Percentiles rank a stretch among this genome's conserved stretches.
phyloP scores from a whole-genome alignment of 2,797 vertebrate species.

The Jordanella pulchra region DNA sequence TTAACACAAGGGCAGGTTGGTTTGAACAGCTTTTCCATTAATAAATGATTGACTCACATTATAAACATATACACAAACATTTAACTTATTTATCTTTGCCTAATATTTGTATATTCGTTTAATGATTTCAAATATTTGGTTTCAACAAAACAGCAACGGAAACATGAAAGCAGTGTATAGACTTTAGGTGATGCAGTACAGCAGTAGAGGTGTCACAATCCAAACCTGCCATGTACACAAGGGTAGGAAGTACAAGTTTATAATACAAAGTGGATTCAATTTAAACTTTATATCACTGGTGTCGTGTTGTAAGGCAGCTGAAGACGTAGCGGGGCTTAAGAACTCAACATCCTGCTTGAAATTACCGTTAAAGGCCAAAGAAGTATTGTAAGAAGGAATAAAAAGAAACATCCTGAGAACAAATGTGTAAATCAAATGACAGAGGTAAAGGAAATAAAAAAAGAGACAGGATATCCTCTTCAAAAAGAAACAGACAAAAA shows the following conservation, averaged over 20 bases:
- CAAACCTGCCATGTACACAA: background rate
- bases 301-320: background rate
- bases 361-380: constrained; percentile 21
- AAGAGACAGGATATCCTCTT: constrained; percentile 47
- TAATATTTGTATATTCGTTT: background rate
- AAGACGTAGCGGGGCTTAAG: constrained; percentile 23
- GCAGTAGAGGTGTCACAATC: background rate
- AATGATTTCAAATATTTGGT: background rate
- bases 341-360: constrained; percentile 55
- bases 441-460: constrained; percentile 35
- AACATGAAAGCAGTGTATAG: background rate
- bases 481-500: constrained; percentile 7
- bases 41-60: background rate
- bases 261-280: background rate
- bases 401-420: constrained; percentile 12
- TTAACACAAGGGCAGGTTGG: background rate
- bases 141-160: background rate
- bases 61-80: background rate
- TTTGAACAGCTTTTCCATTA: background rate
- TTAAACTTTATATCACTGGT: background rate
- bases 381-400: background rate
- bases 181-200: too few relatives aligned
- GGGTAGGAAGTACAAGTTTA: background rate
- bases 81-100: background rate
- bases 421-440: constrained; percentile 2